Evolutionary conservation across 2,113 vertebrate genomes (phyloP).

Genomic region (Dinomys branickii): DNA sequence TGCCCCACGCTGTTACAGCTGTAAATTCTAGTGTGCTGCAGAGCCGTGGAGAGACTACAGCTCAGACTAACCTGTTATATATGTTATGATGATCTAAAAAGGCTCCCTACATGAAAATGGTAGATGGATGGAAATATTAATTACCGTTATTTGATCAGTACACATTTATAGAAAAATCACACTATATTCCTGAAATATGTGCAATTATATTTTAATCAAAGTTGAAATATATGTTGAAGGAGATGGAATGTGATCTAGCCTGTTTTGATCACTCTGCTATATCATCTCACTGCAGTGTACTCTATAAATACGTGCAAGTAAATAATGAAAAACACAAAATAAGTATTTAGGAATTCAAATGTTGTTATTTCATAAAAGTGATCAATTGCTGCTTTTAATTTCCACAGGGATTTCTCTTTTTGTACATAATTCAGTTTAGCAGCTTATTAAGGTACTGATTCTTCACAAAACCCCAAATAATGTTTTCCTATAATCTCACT

Average conservation of each 20-base stretch:
- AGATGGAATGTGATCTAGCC: not conserved
- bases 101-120: not conserved
- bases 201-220: not conserved
- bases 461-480: not conserved
- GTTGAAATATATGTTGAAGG: not conserved
- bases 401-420: not conserved
- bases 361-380: not conserved
- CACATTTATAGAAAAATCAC: too few species aligned
- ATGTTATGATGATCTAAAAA: not conserved
- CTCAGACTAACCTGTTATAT: not conserved
- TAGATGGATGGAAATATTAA: not conserved
- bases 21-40: not conserved
- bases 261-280: not conserved
- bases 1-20: too few species aligned
- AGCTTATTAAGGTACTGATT: not conserved
- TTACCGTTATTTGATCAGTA: not conserved
- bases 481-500: not conserved
- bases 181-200: not conserved
- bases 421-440: not conserved
- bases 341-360: not conserved
- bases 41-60: not conserved
- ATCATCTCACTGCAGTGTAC: not conserved
- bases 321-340: not conserved
- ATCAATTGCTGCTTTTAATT: not conserved
- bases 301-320: not conserved